Conservation (phyloP, 2,797 vertebrate species). For the Eulemur albifrons region DNA sequence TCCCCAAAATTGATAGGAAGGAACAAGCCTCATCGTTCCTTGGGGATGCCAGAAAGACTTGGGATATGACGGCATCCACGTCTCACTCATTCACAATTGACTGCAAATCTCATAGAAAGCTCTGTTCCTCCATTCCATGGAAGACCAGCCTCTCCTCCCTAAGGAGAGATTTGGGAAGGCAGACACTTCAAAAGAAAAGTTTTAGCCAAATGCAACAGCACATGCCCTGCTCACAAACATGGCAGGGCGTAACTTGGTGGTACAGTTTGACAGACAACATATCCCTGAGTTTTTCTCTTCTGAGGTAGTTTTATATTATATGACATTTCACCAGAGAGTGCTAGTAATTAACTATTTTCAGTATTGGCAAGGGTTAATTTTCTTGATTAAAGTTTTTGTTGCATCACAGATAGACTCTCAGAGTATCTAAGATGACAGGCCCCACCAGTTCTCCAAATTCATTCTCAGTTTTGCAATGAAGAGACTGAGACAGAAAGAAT, state of each 20-base stretch:
- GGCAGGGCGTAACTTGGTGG: background rate
- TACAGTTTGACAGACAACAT: background rate
- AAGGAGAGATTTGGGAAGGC: background rate
- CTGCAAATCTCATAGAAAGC: background rate
- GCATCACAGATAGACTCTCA: background rate
- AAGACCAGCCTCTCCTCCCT: background rate
- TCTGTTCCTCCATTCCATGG: background rate
- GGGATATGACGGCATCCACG: background rate
- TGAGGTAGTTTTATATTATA: background rate
- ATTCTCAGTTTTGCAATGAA: background rate
- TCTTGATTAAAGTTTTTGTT: background rate
- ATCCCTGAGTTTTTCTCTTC: background rate
- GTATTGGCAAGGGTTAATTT: background rate
- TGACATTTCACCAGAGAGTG: background rate
- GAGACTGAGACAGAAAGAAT: background rate
- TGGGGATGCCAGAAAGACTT: background rate
- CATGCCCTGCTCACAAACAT: background rate
- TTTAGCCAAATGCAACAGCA: background rate
- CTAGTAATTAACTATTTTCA: background rate
- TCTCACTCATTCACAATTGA: background rate
- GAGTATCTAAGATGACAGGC: background rate
- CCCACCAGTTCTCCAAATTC: background rate
- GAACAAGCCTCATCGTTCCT: background rate
- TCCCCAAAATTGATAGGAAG: conserved; percentile 22
- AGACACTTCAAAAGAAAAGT: background rate